Evolutionary conservation across 1,140 invertebrate genomes (phyloP), one percentile per base, ranked within the genome.

Genomic region (Agrypnia vestita): DNA sequence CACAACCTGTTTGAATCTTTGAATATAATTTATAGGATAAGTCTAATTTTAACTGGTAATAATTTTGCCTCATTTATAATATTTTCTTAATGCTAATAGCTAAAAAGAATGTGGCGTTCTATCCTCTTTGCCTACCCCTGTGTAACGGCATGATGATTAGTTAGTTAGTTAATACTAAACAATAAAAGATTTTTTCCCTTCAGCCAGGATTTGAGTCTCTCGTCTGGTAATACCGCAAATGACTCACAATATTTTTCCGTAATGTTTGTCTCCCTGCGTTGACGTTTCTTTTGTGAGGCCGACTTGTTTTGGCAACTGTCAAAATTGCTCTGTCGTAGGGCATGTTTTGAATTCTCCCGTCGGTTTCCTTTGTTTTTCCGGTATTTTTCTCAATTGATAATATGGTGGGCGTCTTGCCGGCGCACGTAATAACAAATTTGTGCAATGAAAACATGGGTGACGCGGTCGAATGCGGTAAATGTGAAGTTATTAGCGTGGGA

Each of bases 361-460:
- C 51, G 35, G 15, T 35, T 67, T 67, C 46, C 17, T 64, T 64
- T 77, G 46, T 64, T 55, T 64, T 67, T 55, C 35, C 75, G 15
- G 17, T 49, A 59, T 9, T 43, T 71, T 75, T 75, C 44, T 11
- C 67, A 3, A n/a, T 25, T 69, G n/a, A 21, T 85, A 89, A 84
- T 86, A 89, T 89, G 88, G 88, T 89, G 87, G 88, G 88, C 87
- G 88, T 87, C 83, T 87, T 89, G 86, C 88, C 88, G 87, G 86
- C 88, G 84, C 86, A 88, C 85, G 85, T 88, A 85, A 86, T 88
- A 85, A 86, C 86, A 84, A 88, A 89, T 88, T 87, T 88, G 87
- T 89, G 84, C 82, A 88, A 88, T 85, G 87, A 86, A 84, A 86
- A 86, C 80, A 88, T 89, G 88, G 86, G 7, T 1, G 25, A 79